phyloP scores from a whole-genome alignment of 2,113 vertebrate species.

The Promerops cafer region DNA sequence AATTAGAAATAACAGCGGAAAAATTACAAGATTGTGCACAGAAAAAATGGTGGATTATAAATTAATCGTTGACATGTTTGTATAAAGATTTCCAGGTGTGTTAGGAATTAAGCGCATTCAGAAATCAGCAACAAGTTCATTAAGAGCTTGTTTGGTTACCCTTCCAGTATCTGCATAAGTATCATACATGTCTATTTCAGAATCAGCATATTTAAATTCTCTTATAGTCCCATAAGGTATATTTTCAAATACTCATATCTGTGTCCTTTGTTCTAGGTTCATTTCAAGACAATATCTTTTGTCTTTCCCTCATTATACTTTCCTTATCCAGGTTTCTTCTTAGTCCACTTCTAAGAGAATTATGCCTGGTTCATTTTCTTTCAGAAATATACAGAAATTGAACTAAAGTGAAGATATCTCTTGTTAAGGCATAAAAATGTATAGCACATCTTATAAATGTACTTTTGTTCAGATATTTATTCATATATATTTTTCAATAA shows the following conservation, averaged over 20 bases:
- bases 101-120: neutral
- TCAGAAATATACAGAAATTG: neutral
- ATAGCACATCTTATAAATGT: neutral
- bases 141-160: neutral
- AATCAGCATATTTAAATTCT: neutral
- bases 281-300: neutral
- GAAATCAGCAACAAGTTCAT: neutral
- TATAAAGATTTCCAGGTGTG: neutral
- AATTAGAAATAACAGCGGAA: neutral
- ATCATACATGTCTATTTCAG: neutral
- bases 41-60: neutral
- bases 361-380: neutral
- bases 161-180: neutral
- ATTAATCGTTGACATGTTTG: neutral
- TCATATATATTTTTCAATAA: neutral
- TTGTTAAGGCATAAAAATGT: neutral
- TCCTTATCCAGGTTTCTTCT: neutral
- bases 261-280: neutral
- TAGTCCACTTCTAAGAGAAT: neutral
- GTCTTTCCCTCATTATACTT: neutral
- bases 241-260: neutral
- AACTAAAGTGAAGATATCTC: neutral
- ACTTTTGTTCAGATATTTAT: neutral
- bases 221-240: neutral
- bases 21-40: neutral